Evolutionary conservation across 2,113 vertebrate genomes (phyloP), one percentile per base, ranked within the genome.

Genomic region (Gorilla gorilla): DNA sequence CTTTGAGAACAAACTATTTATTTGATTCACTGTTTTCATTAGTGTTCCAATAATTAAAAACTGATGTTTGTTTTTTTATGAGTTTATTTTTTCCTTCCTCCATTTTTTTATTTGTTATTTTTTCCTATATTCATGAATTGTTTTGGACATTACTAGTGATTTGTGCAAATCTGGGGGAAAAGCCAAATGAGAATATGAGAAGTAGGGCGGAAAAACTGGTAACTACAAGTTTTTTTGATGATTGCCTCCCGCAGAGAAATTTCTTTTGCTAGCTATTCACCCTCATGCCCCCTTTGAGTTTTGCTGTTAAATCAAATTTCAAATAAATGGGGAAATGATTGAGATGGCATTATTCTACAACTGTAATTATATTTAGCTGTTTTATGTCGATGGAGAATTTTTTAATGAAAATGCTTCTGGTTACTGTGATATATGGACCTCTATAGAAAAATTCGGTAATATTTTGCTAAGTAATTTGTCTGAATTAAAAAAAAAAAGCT

Each of bases 1-100:
- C 18, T 89, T 73, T 8, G 8, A 91, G 94, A 96, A 92, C 20
- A 97, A 94, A 96, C 13, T 83, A n/a, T 83, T 96, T 52, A 40
- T 94, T 94, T 97, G 95, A 75, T 97, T 94, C 89, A 61, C 82
- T 83, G 30, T 87, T 88, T 96, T 97, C 79, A 97, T 96, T 97
- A 97, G 82, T 55, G 64, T 23, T 16, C 35, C 2, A 59, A 59
- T 93, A 98, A 98, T 95, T 97, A 97, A 98, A 97, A 95, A 30
- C 6, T 40, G 17, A 61, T 79, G 45, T 96, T 94, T 96, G 40
- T 64, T 95, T n/a, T 66, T 22, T 87, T 84, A 52, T 48, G 59
- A 94, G 72, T 89, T 83, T 89, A n/a, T 93, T 93, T 70, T 80
- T 25, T 20, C 23, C 50, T 79, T 52, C 27, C 52, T 38, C 12